A percentile compares a stretch with the other conserved stretches of the same genome.
Evolutionary conservation across 2,888 invertebrate genomes (phyloP).

Genomic region (Lutraria lutraria): DNA sequence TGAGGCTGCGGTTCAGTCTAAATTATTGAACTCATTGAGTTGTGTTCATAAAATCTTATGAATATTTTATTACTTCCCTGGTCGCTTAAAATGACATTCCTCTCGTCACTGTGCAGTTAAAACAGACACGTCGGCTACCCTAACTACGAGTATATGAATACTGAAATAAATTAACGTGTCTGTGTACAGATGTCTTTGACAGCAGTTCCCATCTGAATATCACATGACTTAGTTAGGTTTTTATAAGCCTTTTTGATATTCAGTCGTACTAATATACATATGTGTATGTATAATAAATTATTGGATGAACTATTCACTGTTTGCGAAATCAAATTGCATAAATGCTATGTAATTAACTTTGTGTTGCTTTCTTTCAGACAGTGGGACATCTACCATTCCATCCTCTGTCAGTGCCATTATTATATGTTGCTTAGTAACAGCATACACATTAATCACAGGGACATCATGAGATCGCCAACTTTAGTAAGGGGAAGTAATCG

Average conservation of each 20-base stretch:
- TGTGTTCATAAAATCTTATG: not conserved
- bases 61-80: not conserved
- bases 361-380: slow-evolving; percentile 25
- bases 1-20: not conserved
- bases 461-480: slow-evolving; percentile 12
- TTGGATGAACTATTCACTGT: too few species aligned
- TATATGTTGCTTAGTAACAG: slow-evolving; percentile 33
- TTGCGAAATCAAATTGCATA: too few species aligned
- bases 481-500: slow-evolving; percentile 22
- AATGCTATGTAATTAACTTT: not conserved
- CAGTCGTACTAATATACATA: too few species aligned
- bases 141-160: too few species aligned
- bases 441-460: slow-evolving; percentile 17
- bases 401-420: slow-evolving; percentile 1
- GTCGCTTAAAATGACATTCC: not conserved
- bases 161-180: too few species aligned
- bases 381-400: not conserved
- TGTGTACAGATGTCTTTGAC: too few species aligned
- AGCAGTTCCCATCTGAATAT: too few species aligned
- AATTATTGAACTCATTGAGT: not conserved
- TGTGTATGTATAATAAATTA: too few species aligned
- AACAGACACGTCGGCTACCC: too few species aligned
- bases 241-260: too few species aligned
- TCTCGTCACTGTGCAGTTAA: not conserved
- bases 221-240: too few species aligned